Evolutionary conservation across 2,113 vertebrate genomes (phyloP).

Genomic region (Helogale parvula): DNA sequence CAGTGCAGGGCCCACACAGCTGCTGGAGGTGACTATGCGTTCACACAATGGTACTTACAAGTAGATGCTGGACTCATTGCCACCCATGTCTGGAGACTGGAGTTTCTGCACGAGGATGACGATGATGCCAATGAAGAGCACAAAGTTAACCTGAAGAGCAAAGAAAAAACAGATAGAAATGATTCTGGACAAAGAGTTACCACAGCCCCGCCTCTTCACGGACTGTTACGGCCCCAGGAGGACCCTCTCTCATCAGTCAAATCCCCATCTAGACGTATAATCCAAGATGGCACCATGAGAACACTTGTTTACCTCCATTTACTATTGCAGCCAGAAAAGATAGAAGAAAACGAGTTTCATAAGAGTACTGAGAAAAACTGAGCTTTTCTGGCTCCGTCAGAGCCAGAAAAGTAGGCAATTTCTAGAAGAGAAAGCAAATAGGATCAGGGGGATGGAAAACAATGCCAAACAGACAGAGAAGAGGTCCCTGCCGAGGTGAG

Average conservation of each 20-base stretch:
- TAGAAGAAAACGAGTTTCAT: not conserved
- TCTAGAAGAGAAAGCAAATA: not conserved
- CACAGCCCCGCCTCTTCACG: not conserved
- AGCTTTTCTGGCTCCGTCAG: too few relatives aligned
- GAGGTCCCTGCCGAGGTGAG: not conserved
- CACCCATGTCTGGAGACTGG: conserved; percentile 97
- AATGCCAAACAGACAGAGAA: not conserved
- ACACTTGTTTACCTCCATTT: not conserved
- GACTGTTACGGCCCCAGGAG: too few relatives aligned
- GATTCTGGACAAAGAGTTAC: not conserved
- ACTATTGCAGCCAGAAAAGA: not conserved
- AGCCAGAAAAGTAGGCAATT: not conserved
- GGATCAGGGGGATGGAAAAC: not conserved
- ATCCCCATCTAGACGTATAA: not conserved
- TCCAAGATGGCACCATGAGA: fast-evolving
- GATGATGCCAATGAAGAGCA: conserved; percentile 98
- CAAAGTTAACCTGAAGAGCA: conserved; percentile 93
- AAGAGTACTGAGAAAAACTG: not conserved
- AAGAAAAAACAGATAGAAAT: not conserved
- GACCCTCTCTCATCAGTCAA: not conserved
- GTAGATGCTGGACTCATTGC: conserved; percentile 99
- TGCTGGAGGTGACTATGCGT: not conserved
- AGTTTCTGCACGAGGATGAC: conserved; percentile 99
- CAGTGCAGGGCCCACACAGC: not conserved
- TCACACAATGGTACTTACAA: conserved; percentile 91